Evolutionary conservation across 2,797 vertebrate genomes (phyloP), one percentile per base, ranked within the genome.

Genomic region (Poecilia wingei): DNA sequence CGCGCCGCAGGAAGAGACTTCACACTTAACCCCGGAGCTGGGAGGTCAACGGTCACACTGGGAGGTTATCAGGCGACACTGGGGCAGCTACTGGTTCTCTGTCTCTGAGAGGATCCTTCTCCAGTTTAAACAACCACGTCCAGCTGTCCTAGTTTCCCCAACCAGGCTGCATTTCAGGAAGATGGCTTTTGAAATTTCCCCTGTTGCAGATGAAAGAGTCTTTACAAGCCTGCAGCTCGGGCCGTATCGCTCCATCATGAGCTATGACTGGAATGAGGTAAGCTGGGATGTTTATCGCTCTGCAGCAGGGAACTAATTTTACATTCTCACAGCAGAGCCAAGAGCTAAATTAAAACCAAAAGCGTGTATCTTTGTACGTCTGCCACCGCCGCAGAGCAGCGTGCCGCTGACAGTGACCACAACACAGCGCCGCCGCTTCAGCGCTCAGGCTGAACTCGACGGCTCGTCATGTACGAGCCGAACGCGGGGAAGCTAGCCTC

Each of bases 341-440:
- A 22, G 72, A 82, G 45, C 75, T 64, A 79, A 91, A 89, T 91
- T 49, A 88, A 87, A 91, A 87, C 83, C 89, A 90, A 88, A 85
- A 77, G 81, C 75, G 78, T 55, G 73, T 49, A 74, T 90, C 86
- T 86, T 51, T 86, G 79, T 83, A 47, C 78, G 74, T 86, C 84
- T 81, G 20, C 49, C 49, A 51, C 49, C 20, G 2, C 49, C 20
- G 49, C 49, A 51, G 49, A 51, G 49, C 49, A 25, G 49, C 49
- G 7, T 57, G 2, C 82, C 1, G 77, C 82, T 77, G 88, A 88
- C 90, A 90, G 84, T 0, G 75, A 86, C 90, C 85, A 81, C 87
- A 84, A 78, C 6, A 36, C 75, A 85, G 78, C 49, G 1, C 74
- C 28, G 20, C 61, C 71, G 14, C 73, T 46, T 70, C 64, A 39